Evolutionary conservation across 37 sponge, comb jelly and placozoan genomes (phyloP), one percentile per base, ranked within the genome.

Genomic region (Chondrilla cf. caribensis): DNA sequence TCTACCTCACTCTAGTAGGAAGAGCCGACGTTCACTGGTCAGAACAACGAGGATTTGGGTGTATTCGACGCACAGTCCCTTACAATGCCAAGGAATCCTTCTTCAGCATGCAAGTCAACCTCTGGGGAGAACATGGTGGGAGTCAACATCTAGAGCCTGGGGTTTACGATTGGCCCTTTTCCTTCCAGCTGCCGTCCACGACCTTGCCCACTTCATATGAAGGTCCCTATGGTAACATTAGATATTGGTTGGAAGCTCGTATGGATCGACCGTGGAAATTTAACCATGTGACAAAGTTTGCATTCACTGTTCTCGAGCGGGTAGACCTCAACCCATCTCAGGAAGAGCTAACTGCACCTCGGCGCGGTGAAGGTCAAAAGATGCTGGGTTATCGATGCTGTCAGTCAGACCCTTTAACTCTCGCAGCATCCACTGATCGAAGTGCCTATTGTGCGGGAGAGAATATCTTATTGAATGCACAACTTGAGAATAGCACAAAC

Each of bases 311-410:
- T 28, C 22, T 38, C 37, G 81, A 84, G 31, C 26, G 70, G 18
- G 79, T 89, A 0, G 86, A 85, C 29, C 81, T 89, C 60, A 89
- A 85, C 35, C 17, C 29, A 28, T 81, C 89, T 31, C 76, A 29
- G 2, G 78, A 88, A 2, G 40, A 70, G 19, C n/a, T 9, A 25
- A 84, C 86, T 2, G 7, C 58, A 33, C 43, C 70, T 26, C 55
- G 64, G 21, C 76, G 77, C 17, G 58, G 77, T 28, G 80, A 83
- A 24, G 58, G 58, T n/a, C 60, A 89, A 33, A 91, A 88, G 59
- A 79, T 55, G 21, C 43, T 91, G 24, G 60, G 92, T 60, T 91
- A 86, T 77, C 60, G 88, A n/a, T 91, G 92, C 83, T 91, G 92
- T 77, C 70, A 80, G 7, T 89, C 92, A 38, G 86, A 83, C 3